These are phyloP conservation scores for Hephaestus fuliginosus DNA, from an alignment of 2,797 vertebrate species.

Conservation along the genomic window DNA sequence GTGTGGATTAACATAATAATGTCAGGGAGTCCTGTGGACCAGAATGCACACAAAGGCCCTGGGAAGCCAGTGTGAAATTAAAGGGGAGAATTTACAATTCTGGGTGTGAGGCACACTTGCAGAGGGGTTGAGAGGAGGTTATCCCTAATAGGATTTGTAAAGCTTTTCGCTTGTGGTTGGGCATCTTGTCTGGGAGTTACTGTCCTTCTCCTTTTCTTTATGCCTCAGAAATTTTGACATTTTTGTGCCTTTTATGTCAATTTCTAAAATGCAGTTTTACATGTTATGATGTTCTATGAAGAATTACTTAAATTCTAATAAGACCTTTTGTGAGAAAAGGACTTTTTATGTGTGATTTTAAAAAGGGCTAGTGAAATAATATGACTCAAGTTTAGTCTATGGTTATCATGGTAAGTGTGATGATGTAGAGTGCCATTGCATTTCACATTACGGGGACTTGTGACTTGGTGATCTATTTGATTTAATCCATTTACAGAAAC, in stretches of 20 bases:
- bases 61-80: slow-evolving; percentile 84
- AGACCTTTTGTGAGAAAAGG: background rate
- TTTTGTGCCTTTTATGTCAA: background rate
- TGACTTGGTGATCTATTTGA: slow-evolving; percentile 14
- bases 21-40: slow-evolving; percentile 75
- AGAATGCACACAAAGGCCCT: slow-evolving; percentile 79
- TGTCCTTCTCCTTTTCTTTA: slow-evolving; percentile 33
- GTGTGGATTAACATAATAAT: slow-evolving; percentile 85
- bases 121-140: slow-evolving; percentile 38
- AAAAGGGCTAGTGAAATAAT: background rate
- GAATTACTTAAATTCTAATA: background rate
- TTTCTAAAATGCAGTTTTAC: slow-evolving; percentile 19
- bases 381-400: background rate
- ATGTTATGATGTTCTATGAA: background rate
- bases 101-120: slow-evolving; percentile 63
- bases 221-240: background rate
- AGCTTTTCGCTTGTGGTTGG: slow-evolving; percentile 54
- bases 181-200: slow-evolving; percentile 40
- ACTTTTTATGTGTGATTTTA: background rate
- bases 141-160: slow-evolving; percentile 79
- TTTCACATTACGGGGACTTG: background rate
- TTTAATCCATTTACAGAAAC: slow-evolving; percentile 49
- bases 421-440: background rate
- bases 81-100: slow-evolving; percentile 78
- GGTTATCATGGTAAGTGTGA: background rate